phyloP scores from a whole-genome alignment of 2,888 invertebrate genomes.

The Pomacea canaliculata region DNA sequence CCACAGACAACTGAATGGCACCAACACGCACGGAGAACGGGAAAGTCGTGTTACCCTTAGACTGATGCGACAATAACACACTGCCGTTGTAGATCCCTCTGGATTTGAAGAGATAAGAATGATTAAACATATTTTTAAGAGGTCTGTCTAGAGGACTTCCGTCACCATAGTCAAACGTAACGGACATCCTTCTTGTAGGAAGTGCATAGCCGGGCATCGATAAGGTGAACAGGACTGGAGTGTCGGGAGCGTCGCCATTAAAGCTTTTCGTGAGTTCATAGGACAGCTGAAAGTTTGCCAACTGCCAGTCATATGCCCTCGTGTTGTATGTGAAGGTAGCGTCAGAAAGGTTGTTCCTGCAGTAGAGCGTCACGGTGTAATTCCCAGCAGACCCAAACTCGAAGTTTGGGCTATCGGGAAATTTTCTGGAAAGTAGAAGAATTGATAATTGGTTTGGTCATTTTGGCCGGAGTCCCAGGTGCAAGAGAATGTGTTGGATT shows the following conservation, averaged over 20 bases:
- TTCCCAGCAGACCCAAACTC: neutral
- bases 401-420: neutral
- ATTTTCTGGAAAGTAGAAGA: neutral
- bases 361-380: neutral
- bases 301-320: neutral
- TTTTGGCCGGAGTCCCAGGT: neutral
- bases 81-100: neutral
- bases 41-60: neutral
- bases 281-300: neutral
- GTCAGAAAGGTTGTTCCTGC: slow-evolving; percentile 2
- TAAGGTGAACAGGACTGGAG: neutral
- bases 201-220: neutral
- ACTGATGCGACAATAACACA: neutral
- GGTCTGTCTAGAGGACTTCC: neutral
- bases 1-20: neutral
- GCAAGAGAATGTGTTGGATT: neutral
- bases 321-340: neutral
- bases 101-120: neutral
- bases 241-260: neutral
- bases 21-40: slow-evolving; percentile 3
- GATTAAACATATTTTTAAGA: neutral
- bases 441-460: neutral
- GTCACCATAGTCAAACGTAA: neutral
- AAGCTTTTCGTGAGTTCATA: neutral
- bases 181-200: neutral